A percentile compares a stretch with the other conserved stretches of the same genome.
Conservation (phyloP, 2,113 vertebrate species). For the Catharus minimus region DNA sequence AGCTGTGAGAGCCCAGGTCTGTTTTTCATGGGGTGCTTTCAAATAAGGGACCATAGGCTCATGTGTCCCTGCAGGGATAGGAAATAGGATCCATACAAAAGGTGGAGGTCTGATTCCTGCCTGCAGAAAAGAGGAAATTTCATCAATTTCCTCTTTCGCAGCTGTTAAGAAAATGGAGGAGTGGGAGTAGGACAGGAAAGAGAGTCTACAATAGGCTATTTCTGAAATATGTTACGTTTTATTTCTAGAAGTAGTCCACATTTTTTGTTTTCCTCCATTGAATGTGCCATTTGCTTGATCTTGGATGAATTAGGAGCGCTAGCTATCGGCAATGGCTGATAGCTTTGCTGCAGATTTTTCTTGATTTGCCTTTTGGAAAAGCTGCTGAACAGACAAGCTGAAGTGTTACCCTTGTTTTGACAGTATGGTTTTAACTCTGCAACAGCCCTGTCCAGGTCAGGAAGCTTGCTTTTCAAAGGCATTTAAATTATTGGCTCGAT, state of each 20-base stretch:
- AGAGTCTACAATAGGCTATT: not conserved
- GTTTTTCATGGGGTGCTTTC: fast-evolving
- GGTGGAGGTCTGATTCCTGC: not conserved
- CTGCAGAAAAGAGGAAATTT: not conserved
- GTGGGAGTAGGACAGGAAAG: not conserved
- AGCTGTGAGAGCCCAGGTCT: not conserved
- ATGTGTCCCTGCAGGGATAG: not conserved
- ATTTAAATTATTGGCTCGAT: constrained; percentile 8
- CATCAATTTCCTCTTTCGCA: not conserved
- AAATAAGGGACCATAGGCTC: not conserved
- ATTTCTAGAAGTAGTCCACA: not conserved
- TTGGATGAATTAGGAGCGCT: not conserved
- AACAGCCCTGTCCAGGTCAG: not conserved
- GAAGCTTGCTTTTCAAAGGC: constrained; percentile 29
- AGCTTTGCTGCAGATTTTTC: not conserved
- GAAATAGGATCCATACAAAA: not conserved
- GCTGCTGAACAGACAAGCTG: constrained; percentile 11
- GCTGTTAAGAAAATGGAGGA: not conserved
- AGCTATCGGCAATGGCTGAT: not conserved
- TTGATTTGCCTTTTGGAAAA: not conserved
- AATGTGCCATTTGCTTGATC: not conserved
- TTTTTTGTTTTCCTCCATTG: not conserved
- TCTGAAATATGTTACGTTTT: not conserved
- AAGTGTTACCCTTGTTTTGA: constrained; percentile 7
- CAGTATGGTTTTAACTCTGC: not conserved